Evolutionary conservation across 1,140 invertebrate species (phyloP).

Genomic region (Drosophila elegans): DNA sequence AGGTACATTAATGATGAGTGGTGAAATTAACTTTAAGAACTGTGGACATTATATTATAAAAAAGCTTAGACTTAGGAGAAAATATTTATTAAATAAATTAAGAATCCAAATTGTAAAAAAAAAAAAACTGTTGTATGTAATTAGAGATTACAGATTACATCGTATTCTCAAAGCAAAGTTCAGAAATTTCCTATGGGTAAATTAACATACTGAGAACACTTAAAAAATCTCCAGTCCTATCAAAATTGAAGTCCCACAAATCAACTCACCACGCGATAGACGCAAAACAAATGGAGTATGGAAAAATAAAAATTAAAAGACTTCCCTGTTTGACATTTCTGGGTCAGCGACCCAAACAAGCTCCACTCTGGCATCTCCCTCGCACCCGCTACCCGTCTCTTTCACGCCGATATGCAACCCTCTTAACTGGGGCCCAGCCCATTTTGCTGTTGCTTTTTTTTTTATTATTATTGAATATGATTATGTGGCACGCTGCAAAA

Average conservation of each 20-base stretch:
- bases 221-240: neutral
- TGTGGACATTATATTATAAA: neutral
- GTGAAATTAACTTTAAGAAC: conserved; percentile 11
- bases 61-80: too few species aligned
- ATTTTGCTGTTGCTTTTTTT: conserved; percentile 35
- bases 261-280: conserved; percentile 10
- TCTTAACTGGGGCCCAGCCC: conserved; percentile 45
- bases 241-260: neutral
- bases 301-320: conserved; percentile 68
- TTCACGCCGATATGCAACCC: neutral
- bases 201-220: neutral
- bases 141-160: too few species aligned
- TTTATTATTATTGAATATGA: conserved; percentile 77
- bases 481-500: conserved; percentile 82
- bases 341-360: conserved; percentile 83
- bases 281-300: conserved; percentile 26
- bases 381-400: conserved; percentile 9
- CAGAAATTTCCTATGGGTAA: neutral
- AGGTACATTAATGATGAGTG: neutral
- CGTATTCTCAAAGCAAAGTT: neutral
- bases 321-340: conserved; percentile 83
- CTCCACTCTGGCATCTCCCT: conserved; percentile 10
- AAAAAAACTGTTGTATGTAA: neutral
- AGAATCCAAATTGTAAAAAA: neutral
- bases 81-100: too few species aligned